Conservation (phyloP, 2,888 invertebrate species). For the Deilephila elpenor region DNA sequence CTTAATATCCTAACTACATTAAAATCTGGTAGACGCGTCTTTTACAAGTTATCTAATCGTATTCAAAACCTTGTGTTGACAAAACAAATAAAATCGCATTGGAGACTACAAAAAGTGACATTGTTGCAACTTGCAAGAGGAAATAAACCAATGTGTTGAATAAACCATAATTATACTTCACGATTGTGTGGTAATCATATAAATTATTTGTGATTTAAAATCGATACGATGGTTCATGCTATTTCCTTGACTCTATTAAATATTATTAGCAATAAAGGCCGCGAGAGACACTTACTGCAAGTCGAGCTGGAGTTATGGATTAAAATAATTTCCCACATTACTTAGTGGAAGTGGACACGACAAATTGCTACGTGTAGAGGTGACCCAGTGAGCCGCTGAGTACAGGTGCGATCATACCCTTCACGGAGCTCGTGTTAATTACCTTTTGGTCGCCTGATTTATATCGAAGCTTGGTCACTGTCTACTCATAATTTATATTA, state of each 20-base stretch:
- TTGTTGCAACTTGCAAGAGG: too few species aligned
- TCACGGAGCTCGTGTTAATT: slow-evolving; percentile 10
- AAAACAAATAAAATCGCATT: too few species aligned
- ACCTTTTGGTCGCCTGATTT: neutral
- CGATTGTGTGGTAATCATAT: too few species aligned
- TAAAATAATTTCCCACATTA: neutral
- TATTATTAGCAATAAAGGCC: neutral
- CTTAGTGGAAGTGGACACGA: neutral
- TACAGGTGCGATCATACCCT: slow-evolving; percentile 3
- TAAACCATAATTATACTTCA: too few species aligned
- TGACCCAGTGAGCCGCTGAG: neutral
- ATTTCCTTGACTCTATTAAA: too few species aligned
- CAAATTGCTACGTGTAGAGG: slow-evolving; percentile 10
- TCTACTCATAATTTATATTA: neutral
- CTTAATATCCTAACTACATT: too few species aligned
- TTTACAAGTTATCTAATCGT: too few species aligned
- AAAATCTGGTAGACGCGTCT: too few species aligned
- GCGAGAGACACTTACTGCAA: neutral
- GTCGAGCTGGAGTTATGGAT: neutral
- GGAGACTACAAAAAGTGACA: too few species aligned
- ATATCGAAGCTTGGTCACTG: neutral
- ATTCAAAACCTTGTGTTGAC: too few species aligned
- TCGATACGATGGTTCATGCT: neutral
- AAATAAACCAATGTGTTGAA: too few species aligned
- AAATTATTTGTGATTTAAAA: neutral